These are phyloP conservation scores for Rutpela maculata DNA, from an alignment of 2,888 invertebrate species.

Conservation along the genomic window DNA sequence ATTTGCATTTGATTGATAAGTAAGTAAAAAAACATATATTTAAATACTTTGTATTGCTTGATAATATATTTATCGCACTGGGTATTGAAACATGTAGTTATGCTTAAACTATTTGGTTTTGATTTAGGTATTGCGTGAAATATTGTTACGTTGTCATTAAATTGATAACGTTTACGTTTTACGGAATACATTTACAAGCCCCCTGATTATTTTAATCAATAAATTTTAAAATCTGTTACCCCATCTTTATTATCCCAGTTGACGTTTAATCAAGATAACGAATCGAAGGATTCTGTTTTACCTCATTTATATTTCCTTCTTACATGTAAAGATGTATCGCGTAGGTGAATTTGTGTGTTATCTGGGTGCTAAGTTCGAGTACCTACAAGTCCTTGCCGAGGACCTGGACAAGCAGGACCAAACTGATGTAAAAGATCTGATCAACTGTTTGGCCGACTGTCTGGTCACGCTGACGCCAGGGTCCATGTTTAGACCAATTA, in stretches of 20 bases:
- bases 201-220: neutral
- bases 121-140: too few species aligned
- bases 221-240: slow-evolving; percentile 1
- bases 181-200: too few species aligned
- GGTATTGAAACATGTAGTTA: too few species aligned
- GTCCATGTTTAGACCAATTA: slow-evolving; percentile 74
- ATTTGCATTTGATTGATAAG: too few species aligned
- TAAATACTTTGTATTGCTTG: too few species aligned
- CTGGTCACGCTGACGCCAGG: slow-evolving; percentile 74
- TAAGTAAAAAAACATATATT: too few species aligned
- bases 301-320: slow-evolving; percentile 35
- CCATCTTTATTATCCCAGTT: neutral
- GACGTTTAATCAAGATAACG: slow-evolving; percentile 24
- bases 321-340: slow-evolving; percentile 37
- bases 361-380: slow-evolving; percentile 45
- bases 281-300: slow-evolving; percentile 13
- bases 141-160: too few species aligned
- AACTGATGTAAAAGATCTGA: slow-evolving; percentile 61
- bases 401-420: slow-evolving; percentile 59
- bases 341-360: slow-evolving; percentile 59
- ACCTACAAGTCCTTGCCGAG: slow-evolving; percentile 60
- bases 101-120: too few species aligned
- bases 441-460: slow-evolving; percentile 64
- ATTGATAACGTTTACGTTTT: too few species aligned
- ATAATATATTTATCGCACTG: too few species aligned